Conservation (phyloP, 1,140 invertebrate species). For the Lerema accius region DNA sequence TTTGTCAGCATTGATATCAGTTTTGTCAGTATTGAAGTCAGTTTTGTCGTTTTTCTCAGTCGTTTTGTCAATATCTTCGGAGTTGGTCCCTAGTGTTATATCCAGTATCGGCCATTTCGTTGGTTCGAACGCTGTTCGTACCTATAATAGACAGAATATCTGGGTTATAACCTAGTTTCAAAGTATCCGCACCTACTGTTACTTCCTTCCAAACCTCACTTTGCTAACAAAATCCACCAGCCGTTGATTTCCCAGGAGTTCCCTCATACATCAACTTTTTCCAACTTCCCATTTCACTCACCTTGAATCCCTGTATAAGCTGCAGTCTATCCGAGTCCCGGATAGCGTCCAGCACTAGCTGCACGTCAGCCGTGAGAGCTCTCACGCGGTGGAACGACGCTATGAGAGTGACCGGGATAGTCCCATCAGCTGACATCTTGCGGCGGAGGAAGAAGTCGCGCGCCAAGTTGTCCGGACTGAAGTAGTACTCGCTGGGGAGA, state of each 20-base stretch:
- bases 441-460: slow-evolving; percentile 98
- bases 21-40: slow-evolving; percentile 37
- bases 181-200: no score
- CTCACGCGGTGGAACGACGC: slow-evolving; percentile 98
- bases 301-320: slow-evolving; percentile 90
- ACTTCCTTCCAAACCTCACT: no score
- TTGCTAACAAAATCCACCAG: not conserved
- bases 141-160: no score
- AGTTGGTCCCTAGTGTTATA: slow-evolving; percentile 80
- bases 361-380: slow-evolving; percentile 92
- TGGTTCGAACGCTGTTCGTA: slow-evolving; percentile 91
- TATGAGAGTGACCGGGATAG: slow-evolving; percentile 95
- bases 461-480: slow-evolving; percentile 97
- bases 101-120: slow-evolving; percentile 93
- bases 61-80: slow-evolving; percentile 37
- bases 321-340: slow-evolving; percentile 92
- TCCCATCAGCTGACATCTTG: slow-evolving; percentile 98
- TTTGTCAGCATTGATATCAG: no score
- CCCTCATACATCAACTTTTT: not conserved
- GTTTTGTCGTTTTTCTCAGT: slow-evolving; percentile 30
- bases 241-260: not conserved
- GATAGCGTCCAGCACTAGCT: slow-evolving; percentile 92
- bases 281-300: no score
- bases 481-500: slow-evolving; percentile 97
- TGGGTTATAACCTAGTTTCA: slow-evolving; percentile 62